Evolutionary conservation across 1,140 invertebrate genomes (phyloP).

Genomic region (Cephus cinctus): DNA sequence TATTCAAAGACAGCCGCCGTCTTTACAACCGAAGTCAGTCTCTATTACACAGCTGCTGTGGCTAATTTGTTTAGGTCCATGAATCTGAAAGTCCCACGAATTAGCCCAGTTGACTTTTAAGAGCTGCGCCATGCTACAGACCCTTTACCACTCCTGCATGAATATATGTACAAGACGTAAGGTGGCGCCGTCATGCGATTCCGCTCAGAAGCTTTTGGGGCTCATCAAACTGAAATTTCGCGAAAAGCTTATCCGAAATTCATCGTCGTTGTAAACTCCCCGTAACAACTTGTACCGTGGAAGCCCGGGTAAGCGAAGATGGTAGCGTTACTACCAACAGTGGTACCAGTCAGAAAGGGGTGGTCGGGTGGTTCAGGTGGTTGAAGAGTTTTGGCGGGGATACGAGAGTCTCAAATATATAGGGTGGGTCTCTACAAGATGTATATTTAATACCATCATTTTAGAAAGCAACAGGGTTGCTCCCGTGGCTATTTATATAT

Average conservation of each 20-base stretch:
- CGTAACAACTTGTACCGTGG: not conserved
- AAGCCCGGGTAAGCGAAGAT: no score
- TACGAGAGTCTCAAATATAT: slow-evolving; percentile 10
- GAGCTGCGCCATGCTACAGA: no score
- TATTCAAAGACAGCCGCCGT: no score
- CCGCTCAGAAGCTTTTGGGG: no score
- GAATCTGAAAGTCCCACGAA: no score
- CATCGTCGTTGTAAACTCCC: slow-evolving; percentile 39
- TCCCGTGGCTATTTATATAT: slow-evolving; percentile 25
- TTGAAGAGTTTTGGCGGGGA: slow-evolving; percentile 22
- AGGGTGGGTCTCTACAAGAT: slow-evolving; percentile 10
- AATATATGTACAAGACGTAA: no score
- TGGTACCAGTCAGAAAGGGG: not conserved
- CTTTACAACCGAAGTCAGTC: no score
- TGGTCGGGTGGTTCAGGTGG: slow-evolving; percentile 14
- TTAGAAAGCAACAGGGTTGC: slow-evolving; percentile 24
- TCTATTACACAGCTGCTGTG: no score
- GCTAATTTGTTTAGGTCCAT: no score
- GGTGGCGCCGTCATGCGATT: no score
- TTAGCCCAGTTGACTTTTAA: no score
- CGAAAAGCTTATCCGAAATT: slow-evolving; percentile 35
- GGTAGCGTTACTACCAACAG: not conserved
- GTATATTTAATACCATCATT: slow-evolving; percentile 40
- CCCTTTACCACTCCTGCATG: no score
- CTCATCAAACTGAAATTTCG: slow-evolving; percentile 41